Conservation (phyloP, 2,888 invertebrate species). For the Lepidochrysops patricia region DNA sequence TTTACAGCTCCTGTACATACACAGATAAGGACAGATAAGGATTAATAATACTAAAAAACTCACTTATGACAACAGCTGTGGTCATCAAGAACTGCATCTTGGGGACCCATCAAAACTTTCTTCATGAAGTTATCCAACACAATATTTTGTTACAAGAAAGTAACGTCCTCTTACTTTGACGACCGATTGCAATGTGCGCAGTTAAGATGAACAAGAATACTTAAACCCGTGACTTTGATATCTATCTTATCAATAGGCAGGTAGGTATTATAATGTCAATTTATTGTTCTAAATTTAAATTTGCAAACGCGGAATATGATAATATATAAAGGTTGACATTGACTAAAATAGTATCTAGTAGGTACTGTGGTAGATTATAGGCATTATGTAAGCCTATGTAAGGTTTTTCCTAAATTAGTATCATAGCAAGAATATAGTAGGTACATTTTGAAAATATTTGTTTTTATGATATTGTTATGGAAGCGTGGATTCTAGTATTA, state of each 20-base stretch:
- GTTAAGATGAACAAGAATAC: not conserved
- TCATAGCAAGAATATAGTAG: too few species aligned
- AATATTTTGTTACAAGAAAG: not conserved
- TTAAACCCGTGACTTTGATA: not conserved
- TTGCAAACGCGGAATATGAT: not conserved
- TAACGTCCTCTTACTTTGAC: not conserved
- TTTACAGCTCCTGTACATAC: too few species aligned
- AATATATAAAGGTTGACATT: not conserved
- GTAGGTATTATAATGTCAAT: not conserved
- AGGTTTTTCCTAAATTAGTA: not conserved
- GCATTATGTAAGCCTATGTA: not conserved
- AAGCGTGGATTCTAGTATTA: too few species aligned
- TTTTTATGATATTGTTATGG: too few species aligned
- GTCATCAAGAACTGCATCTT: conserved; percentile 1
- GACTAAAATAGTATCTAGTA: not conserved
- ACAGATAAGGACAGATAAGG: too few species aligned
- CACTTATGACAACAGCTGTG: not conserved
- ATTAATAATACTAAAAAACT: not conserved
- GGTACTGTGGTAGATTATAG: not conserved
- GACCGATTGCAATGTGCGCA: not conserved
- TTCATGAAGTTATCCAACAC: not conserved
- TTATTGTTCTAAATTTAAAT: not conserved
- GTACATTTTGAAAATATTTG: too few species aligned
- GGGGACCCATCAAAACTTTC: not conserved
- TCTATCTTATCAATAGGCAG: not conserved